Conservation (phyloP, 2,888 invertebrate genomes). For the Halocaridina rubra region DNA sequence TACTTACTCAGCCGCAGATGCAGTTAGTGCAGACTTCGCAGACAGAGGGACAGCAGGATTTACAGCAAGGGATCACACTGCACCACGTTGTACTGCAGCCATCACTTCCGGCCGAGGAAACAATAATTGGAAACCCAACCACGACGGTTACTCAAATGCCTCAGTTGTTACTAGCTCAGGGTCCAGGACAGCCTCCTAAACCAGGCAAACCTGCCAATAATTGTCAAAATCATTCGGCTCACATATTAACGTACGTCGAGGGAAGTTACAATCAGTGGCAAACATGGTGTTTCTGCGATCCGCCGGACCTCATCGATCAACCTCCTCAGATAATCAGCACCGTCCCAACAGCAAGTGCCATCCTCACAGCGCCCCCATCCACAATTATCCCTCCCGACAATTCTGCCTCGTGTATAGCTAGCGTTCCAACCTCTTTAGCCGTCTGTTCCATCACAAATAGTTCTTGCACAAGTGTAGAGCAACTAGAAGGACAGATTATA, state of each 20-base stretch:
- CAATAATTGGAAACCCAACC: background rate
- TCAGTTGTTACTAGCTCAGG: slow-evolving; percentile 50
- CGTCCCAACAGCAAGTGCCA: slow-evolving; percentile 36
- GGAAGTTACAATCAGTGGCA: slow-evolving; percentile 58
- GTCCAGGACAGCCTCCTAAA: slow-evolving; percentile 54
- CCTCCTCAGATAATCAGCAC: slow-evolving; percentile 31
- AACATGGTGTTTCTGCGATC: slow-evolving; percentile 61
- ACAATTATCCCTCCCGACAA: slow-evolving; percentile 19
- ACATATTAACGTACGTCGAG: slow-evolving; percentile 58
- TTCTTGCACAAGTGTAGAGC: slow-evolving; percentile 37
- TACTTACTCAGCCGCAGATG: slow-evolving; percentile 20
- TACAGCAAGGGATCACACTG: slow-evolving; percentile 24
- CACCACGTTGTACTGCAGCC: slow-evolving; percentile 43
- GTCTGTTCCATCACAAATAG: slow-evolving; percentile 17
- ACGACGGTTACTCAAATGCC: slow-evolving; percentile 54
- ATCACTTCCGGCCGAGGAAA: slow-evolving; percentile 20
- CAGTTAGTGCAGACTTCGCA: slow-evolving; percentile 15
- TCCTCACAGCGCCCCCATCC: slow-evolving; percentile 32
- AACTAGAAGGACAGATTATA: slow-evolving; percentile 43
- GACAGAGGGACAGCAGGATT: slow-evolving; percentile 18
- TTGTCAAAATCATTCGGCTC: slow-evolving; percentile 59
- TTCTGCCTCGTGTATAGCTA: background rate
- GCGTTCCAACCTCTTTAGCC: slow-evolving; percentile 14
- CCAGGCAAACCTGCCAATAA: slow-evolving; percentile 55
- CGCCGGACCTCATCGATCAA: slow-evolving; percentile 33